These are phyloP conservation scores for Acanthiza pusilla DNA, from an alignment of 2,797 vertebrate species.

Conservation along the genomic window DNA sequence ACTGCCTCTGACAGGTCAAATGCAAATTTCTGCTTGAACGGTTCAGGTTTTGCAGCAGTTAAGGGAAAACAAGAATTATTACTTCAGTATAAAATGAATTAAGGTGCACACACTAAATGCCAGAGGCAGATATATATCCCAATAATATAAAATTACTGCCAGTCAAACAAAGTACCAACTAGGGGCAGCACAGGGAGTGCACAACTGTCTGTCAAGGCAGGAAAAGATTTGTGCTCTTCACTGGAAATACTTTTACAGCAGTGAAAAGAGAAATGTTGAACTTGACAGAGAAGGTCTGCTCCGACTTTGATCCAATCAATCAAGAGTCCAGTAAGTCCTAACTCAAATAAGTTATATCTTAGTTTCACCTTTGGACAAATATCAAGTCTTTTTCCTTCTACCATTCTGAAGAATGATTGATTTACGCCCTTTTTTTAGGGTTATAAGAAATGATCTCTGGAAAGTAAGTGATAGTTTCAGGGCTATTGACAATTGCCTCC, in stretches of 20 bases:
- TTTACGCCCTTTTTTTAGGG: not conserved
- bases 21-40: slow-evolving; percentile 14
- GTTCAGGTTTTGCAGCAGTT: not conserved
- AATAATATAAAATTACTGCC: not conserved
- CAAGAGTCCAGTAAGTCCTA: not conserved
- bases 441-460: not conserved
- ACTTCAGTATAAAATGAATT: slow-evolving; percentile 15
- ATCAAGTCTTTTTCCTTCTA: not conserved
- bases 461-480: not conserved
- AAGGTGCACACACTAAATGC: not conserved
- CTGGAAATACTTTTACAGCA: not conserved
- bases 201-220: not conserved
- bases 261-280: not conserved
- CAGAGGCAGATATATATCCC: not conserved
- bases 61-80: slow-evolving; percentile 18
- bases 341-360: not conserved
- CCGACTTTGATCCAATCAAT: not conserved
- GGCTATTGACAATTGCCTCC: not conserved
- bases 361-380: not conserved
- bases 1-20: slow-evolving; percentile 24
- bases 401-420: not conserved
- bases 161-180: not conserved
- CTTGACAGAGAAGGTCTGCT: not conserved
- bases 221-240: not conserved
- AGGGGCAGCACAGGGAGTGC: not conserved